phyloP scores from a whole-genome alignment of 2,888 invertebrate species.

The Thyatira batis region DNA sequence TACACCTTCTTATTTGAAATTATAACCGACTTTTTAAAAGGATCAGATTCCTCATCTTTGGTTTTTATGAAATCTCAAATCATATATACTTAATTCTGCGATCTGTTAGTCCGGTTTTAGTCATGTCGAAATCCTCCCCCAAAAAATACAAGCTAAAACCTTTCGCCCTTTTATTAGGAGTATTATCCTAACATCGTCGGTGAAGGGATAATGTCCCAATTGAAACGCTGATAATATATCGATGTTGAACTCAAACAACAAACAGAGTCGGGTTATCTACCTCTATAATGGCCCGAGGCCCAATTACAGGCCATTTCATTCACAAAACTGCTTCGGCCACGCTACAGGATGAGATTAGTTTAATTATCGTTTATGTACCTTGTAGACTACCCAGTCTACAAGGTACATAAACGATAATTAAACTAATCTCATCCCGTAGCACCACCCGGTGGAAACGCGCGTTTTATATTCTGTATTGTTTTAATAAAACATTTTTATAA shows the following conservation, averaged over 20 bases:
- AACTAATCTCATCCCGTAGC: conserved; percentile 54
- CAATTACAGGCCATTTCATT: conserved; percentile 73
- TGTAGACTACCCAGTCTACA: conserved; percentile 35
- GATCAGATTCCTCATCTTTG: too few relatives aligned
- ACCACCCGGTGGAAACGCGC: too few relatives aligned
- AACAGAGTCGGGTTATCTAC: background rate
- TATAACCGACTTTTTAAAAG: too few relatives aligned
- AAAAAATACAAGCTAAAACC: too few relatives aligned
- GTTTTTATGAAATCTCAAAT: too few relatives aligned
- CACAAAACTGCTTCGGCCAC: conserved; percentile 66
- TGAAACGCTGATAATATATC: background rate
- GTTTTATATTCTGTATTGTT: conserved; percentile 3
- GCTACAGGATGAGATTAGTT: conserved; percentile 54
- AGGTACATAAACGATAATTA: conserved; percentile 33
- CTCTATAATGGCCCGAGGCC: conserved; percentile 48
- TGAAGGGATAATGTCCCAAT: background rate
- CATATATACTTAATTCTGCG: too few relatives aligned
- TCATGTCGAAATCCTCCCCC: too few relatives aligned
- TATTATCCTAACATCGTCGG: too few relatives aligned
- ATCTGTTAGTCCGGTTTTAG: too few relatives aligned
- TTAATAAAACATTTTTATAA: too few relatives aligned
- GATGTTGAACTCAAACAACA: background rate
- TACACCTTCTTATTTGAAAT: too few relatives aligned
- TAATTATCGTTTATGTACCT: conserved; percentile 33
- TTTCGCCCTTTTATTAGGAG: too few relatives aligned